Conservation (phyloP, 2,888 invertebrate genomes). For the Lasioglossum morio region DNA sequence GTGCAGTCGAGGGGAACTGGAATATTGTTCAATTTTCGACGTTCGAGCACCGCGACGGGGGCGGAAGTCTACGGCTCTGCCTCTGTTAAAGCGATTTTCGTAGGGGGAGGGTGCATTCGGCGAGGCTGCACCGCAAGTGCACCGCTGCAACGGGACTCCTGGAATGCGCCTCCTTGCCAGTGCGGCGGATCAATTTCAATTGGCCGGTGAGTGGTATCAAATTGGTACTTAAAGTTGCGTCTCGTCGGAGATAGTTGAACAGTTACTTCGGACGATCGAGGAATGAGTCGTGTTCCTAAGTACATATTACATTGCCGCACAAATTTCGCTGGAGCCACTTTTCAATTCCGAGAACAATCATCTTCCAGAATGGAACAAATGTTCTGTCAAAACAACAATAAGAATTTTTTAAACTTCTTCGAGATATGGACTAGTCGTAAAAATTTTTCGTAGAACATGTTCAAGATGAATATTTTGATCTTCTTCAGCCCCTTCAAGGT, state of each 20-base stretch:
- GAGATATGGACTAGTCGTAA: background rate
- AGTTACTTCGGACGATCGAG: background rate
- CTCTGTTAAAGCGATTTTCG: constrained; percentile 12
- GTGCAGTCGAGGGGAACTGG: constrained; percentile 26
- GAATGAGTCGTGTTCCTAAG: background rate
- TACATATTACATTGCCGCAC: background rate
- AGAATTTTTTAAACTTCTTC: background rate
- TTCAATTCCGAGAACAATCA: background rate
- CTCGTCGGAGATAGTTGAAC: background rate
- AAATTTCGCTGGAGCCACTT: background rate
- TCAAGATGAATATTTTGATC: background rate
- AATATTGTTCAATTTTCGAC: constrained; percentile 46
- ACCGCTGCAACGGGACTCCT: background rate
- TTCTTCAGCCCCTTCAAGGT: background rate
- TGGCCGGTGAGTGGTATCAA: constrained; percentile 10
- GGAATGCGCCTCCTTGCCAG: background rate
- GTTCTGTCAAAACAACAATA: background rate
- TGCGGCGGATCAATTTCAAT: constrained; percentile 3
- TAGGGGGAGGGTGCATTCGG: background rate
- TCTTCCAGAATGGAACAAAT: background rate
- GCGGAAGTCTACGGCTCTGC: background rate
- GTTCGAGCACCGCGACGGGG: constrained; percentile 1
- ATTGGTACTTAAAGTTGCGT: constrained; percentile 11
- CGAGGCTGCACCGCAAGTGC: background rate
- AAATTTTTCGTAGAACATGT: background rate